Evolutionary conservation across 1,140 invertebrate species (phyloP).

Genomic region (Polypedilum vanderplanki): DNA sequence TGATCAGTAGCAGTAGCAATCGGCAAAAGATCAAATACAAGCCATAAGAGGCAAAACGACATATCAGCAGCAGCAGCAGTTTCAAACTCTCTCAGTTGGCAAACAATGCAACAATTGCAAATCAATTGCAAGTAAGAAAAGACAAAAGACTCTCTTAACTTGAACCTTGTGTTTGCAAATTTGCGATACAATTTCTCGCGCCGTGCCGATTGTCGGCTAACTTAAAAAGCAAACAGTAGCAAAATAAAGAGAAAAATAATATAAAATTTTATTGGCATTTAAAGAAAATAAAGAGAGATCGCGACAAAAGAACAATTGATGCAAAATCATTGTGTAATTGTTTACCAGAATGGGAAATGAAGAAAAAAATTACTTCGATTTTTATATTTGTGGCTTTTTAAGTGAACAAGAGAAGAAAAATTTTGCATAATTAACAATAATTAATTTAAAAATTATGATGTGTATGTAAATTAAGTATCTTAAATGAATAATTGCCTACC

Average conservation of each 20-base stretch:
- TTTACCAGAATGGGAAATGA: neutral
- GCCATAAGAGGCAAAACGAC: neutral
- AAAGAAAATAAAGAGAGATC: neutral
- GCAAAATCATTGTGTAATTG: neutral
- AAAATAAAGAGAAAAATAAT: neutral
- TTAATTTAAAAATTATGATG: too few relatives aligned
- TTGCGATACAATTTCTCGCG: constrained; percentile 1
- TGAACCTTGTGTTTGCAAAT: neutral
- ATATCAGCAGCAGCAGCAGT: neutral
- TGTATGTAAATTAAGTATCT: too few relatives aligned
- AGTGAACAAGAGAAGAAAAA: too few relatives aligned
- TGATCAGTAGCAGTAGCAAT: neutral
- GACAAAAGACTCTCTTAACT: neutral
- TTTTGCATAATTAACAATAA: too few relatives aligned
- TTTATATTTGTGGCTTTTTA: too few relatives aligned
- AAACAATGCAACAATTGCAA: constrained; percentile 13
- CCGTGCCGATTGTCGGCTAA: neutral
- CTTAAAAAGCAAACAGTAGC: neutral
- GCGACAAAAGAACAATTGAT: constrained; percentile 18
- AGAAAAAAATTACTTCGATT: too few relatives aligned
- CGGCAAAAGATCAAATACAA: neutral
- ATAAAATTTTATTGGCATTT: neutral
- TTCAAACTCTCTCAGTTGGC: too few relatives aligned
- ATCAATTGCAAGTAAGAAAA: neutral
- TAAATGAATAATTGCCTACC: too few relatives aligned